Evolutionary conservation across 2,888 invertebrate genomes (phyloP).

Genomic region (Teleiodes luculella): DNA sequence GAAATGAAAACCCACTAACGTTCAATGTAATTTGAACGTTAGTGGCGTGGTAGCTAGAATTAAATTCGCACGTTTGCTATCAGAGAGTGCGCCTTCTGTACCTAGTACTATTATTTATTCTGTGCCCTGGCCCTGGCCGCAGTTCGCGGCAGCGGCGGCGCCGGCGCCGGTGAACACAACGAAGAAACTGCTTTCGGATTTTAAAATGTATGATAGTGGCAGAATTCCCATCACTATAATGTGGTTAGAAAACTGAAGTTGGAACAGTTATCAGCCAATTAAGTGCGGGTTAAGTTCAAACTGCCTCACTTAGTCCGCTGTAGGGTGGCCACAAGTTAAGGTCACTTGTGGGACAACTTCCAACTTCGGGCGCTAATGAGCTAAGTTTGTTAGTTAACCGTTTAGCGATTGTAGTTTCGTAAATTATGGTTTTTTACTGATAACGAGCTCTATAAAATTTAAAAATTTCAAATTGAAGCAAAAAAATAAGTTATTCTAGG

Average conservation of each 20-base stretch:
- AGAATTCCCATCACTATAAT: slow-evolving; percentile 4
- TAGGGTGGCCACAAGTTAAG: slow-evolving; percentile 1
- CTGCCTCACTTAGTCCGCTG: slow-evolving; percentile 7
- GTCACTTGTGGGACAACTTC: not conserved
- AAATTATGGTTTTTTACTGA: not conserved
- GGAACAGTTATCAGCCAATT: slow-evolving; percentile 15
- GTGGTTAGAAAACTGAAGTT: slow-evolving; percentile 11
- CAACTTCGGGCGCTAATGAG: not conserved
- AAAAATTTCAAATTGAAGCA: no score
- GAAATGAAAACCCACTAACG: no score
- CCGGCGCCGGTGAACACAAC: no score
- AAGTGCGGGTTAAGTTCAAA: slow-evolving; percentile 12
- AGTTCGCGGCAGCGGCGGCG: no score
- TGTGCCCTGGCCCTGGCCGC: no score
- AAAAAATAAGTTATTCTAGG: no score
- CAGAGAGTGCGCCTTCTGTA: no score
- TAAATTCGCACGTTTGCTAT: no score
- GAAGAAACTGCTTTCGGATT: not conserved
- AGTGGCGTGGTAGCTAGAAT: no score
- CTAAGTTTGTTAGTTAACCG: not conserved
- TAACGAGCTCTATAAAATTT: no score
- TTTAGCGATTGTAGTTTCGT: not conserved
- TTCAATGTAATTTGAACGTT: no score
- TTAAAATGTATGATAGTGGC: not conserved
- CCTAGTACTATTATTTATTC: no score